Conservation (phyloP, 2,113 vertebrate species). For the Amphiprion ocellaris region DNA sequence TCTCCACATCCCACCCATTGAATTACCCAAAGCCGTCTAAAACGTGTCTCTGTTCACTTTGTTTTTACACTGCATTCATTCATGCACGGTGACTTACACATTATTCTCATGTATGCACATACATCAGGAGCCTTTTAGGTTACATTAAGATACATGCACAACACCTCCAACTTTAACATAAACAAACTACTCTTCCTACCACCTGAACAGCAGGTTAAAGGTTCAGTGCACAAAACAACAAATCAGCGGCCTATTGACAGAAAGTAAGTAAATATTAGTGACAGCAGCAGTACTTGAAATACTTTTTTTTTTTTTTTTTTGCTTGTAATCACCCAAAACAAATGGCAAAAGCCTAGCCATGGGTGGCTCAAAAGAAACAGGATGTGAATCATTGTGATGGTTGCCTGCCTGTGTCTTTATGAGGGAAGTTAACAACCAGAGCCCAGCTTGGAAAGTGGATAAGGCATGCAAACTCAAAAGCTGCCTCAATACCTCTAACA, state of each 20-base stretch:
- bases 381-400: constrained; percentile 50
- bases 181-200: not conserved
- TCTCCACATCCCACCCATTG: constrained; percentile 46
- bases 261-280: not conserved
- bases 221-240: not conserved
- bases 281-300: not conserved
- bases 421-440: not conserved
- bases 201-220: not conserved
- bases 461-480: not conserved
- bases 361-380: constrained; percentile 45
- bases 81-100: not conserved
- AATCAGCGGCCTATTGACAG: not conserved
- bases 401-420: constrained; percentile 41
- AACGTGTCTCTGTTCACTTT: constrained; percentile 19
- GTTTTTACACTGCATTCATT: not conserved
- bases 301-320: constrained; percentile 21
- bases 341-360: constrained; percentile 25
- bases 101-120: too few species aligned
- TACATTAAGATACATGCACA: too few species aligned
- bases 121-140: too few species aligned
- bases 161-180: not conserved
- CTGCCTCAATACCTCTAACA: not conserved
- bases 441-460: not conserved
- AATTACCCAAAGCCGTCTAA: constrained; percentile 61
- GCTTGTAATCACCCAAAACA: constrained; percentile 16